Conservation (phyloP, 2,113 vertebrate genomes). For the Upupa epops region DNA sequence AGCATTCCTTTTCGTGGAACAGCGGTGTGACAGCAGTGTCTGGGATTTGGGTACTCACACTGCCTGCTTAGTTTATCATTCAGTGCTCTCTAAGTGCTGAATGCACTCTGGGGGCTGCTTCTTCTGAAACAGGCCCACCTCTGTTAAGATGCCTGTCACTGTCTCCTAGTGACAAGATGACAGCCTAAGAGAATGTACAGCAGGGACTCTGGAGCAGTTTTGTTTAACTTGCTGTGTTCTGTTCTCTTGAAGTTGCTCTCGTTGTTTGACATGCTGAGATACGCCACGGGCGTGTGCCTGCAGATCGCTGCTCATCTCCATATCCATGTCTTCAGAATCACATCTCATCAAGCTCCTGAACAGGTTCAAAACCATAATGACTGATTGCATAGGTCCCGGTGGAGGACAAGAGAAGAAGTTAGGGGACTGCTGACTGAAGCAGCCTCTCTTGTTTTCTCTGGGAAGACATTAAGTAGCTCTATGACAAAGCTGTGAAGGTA, state of each 20-base stretch:
- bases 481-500: neutral
- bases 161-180: too few relatives aligned
- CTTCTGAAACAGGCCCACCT: neutral
- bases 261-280: slow-evolving; percentile 87
- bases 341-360: slow-evolving; percentile 79
- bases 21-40: neutral
- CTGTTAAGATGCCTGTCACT: too few relatives aligned
- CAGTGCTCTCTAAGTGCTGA: neutral
- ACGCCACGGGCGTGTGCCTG: slow-evolving; percentile 89
- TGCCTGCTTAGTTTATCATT: neutral
- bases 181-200: too few relatives aligned
- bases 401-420: slow-evolving; percentile 85
- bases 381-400: slow-evolving; percentile 81
- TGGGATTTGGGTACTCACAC: neutral
- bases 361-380: slow-evolving; percentile 84
- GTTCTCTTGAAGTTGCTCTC: slow-evolving; percentile 85
- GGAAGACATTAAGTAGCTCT: slow-evolving; percentile 52
- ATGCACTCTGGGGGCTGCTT: neutral
- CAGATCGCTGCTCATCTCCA: slow-evolving; percentile 94
- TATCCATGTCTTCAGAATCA: slow-evolving; percentile 94
- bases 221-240: slow-evolving; percentile 58
- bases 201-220: neutral
- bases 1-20: neutral
- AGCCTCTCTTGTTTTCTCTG: slow-evolving; percentile 39
- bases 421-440: slow-evolving; percentile 69